Evolutionary conservation across 2,888 invertebrate genomes (phyloP).

Genomic region (Ophion ventricosus): DNA sequence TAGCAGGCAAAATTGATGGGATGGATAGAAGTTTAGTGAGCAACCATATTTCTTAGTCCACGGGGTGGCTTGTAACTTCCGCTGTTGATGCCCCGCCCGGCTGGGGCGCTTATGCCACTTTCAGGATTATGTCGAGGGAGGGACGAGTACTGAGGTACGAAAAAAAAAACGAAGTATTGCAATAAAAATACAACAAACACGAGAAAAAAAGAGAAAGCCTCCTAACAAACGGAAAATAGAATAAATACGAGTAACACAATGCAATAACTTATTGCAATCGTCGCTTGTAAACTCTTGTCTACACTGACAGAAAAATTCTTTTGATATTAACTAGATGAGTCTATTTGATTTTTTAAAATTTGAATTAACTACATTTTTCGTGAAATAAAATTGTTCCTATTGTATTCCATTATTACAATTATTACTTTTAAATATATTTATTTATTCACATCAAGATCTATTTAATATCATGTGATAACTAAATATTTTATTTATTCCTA

Average conservation of each 20-base stretch:
- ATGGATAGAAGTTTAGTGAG: constrained; percentile 77
- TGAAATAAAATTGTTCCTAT: too few species aligned
- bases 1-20: constrained; percentile 76
- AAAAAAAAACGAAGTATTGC: constrained; percentile 3
- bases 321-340: too few species aligned
- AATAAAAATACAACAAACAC: constrained; percentile 21
- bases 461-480: too few species aligned
- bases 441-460: too few species aligned
- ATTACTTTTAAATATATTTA: too few species aligned
- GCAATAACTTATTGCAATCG: too few species aligned
- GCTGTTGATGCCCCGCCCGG: constrained; percentile 56
- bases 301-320: too few species aligned
- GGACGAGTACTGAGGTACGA: constrained; percentile 37
- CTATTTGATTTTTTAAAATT: too few species aligned
- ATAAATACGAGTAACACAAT: not conserved
- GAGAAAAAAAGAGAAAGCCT: constrained; percentile 28
- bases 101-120: constrained; percentile 31
- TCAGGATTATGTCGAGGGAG: constrained; percentile 53
- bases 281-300: too few species aligned
- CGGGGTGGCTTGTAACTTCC: constrained; percentile 54
- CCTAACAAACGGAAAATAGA: not conserved
- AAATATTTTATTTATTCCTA: too few species aligned
- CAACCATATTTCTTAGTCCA: constrained; percentile 74
- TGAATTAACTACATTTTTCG: too few species aligned
- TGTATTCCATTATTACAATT: too few species aligned